phyloP scores from a whole-genome alignment of 2,113 vertebrate genomes.

The Struthidea cinerea region DNA sequence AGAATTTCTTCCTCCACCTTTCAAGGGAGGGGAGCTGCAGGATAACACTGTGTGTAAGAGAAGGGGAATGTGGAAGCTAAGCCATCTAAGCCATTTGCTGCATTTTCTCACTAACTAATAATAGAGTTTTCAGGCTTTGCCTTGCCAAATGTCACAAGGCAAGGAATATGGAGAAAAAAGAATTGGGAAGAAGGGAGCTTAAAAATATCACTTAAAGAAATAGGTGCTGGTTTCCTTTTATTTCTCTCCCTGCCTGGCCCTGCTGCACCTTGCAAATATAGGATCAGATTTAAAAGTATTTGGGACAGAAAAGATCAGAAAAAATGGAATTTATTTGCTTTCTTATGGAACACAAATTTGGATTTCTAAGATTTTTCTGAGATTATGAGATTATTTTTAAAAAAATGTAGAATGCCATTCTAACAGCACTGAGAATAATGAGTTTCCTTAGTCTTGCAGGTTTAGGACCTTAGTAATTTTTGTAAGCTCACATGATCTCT shows the following conservation, averaged over 20 bases:
- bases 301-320: neutral
- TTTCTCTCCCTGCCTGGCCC: neutral
- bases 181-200: neutral
- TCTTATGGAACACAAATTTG: neutral
- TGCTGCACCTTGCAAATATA: neutral
- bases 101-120: neutral
- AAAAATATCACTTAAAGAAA: neutral
- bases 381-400: neutral
- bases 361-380: neutral
- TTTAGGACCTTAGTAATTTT: neutral
- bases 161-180: neutral
- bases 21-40: neutral
- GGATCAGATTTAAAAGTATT: neutral
- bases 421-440: neutral
- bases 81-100: neutral
- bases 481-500: neutral
- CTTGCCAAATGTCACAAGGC: conserved; percentile 18
- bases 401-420: neutral
- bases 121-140: conserved; percentile 2
- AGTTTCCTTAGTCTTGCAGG: neutral
- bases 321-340: neutral
- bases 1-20: neutral
- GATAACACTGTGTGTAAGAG: neutral
- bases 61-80: neutral
- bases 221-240: neutral